Percentiles rank a stretch among this genome's conserved stretches.
phyloP scores from a whole-genome alignment of 2,797 vertebrate species.

The Tokudaia tokunoshimensis region DNA sequence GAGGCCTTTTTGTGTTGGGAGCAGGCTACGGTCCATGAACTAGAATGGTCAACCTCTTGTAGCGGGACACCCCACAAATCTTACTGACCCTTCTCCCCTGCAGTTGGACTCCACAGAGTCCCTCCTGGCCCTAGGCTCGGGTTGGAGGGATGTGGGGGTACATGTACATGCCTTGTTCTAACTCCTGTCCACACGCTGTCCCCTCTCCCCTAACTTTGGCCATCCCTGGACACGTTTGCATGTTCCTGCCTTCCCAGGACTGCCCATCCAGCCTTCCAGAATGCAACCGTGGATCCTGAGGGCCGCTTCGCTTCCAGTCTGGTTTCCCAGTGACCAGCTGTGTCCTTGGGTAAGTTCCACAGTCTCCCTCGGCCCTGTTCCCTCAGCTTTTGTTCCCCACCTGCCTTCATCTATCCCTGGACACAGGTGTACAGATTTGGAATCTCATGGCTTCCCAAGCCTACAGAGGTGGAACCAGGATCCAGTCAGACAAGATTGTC shows the following conservation, averaged over 20 bases:
- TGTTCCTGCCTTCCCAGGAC: background rate
- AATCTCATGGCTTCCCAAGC: background rate
- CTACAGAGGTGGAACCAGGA: background rate
- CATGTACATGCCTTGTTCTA: background rate
- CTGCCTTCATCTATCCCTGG: background rate
- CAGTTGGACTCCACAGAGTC: background rate
- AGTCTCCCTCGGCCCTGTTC: background rate
- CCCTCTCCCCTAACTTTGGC: background rate
- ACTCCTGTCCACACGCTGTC: background rate
- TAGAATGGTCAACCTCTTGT: background rate
- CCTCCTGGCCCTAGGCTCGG: background rate
- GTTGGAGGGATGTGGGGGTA: background rate
- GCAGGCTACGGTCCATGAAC: background rate
- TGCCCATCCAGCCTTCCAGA: background rate
- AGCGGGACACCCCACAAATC: background rate
- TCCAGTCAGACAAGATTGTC: background rate
- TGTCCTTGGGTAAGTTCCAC: background rate
- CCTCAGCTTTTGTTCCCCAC: background rate
- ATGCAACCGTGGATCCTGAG: background rate
- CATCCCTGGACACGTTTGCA: background rate
- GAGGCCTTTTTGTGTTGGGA: background rate
- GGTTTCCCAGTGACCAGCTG: background rate
- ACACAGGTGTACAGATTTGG: slow-evolving; percentile 5
- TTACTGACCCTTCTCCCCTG: background rate
- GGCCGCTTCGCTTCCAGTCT: background rate